Evolutionary conservation across 1,140 invertebrate genomes (phyloP).

Genomic region (Harlomillsia oculata): DNA sequence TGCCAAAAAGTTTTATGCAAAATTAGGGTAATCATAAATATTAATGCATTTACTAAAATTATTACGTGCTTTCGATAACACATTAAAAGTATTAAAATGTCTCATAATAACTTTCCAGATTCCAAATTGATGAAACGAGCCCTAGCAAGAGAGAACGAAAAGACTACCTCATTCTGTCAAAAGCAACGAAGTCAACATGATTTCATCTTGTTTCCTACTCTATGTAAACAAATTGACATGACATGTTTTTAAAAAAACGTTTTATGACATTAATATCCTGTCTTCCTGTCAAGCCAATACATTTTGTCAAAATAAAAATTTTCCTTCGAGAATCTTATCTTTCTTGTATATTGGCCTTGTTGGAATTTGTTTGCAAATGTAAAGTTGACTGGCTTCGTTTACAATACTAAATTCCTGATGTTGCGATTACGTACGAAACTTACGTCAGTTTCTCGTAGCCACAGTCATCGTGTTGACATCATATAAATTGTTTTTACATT

Average conservation of each 20-base stretch:
- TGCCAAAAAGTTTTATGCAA: slow-evolving; percentile 55
- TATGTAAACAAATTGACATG: neutral
- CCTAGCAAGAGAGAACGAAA: slow-evolving; percentile 36
- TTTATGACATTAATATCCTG: neutral
- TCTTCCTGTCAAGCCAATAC: too few relatives aligned
- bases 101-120: slow-evolving; percentile 41
- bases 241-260: neutral
- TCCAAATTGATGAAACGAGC: slow-evolving; percentile 45
- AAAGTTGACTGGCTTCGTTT: too few relatives aligned
- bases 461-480: neutral
- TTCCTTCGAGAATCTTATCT: neutral
- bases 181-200: too few relatives aligned
- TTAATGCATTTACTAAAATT: neutral
- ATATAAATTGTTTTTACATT: neutral
- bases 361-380: neutral
- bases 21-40: slow-evolving; percentile 9
- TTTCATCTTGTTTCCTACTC: too few relatives aligned
- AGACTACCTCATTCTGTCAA: slow-evolving; percentile 19
- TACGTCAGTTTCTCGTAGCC: neutral
- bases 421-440: neutral
- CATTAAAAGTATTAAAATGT: neutral
- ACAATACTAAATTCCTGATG: too few relatives aligned
- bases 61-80: neutral
- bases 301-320: too few relatives aligned
- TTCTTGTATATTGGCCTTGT: neutral